phyloP scores from a whole-genome alignment of 2,888 invertebrate species.

The Petrolisthes manimaculis region DNA sequence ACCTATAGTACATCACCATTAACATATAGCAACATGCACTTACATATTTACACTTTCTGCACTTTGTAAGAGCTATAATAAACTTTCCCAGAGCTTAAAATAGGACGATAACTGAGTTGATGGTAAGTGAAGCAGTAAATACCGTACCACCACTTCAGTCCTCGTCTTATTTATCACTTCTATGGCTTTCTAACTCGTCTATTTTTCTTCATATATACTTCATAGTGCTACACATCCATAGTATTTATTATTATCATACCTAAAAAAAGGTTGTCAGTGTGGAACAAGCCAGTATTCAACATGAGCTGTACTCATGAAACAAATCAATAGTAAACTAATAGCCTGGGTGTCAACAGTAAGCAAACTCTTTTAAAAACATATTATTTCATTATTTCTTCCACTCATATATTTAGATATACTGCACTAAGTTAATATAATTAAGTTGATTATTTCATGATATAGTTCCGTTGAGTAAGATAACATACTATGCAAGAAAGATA shows the following conservation, averaged over 20 bases:
- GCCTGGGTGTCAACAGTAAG: slow-evolving; percentile 48
- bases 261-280: slow-evolving; percentile 39
- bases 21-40: too few species aligned
- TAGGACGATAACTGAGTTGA: too few species aligned
- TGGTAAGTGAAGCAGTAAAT: neutral
- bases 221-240: neutral
- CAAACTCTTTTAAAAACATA: slow-evolving; percentile 38
- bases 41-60: too few species aligned
- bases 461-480: too few species aligned
- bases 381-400: neutral
- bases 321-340: slow-evolving; percentile 55
- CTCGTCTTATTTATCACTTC: neutral
- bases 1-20: too few species aligned
- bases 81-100: too few species aligned
- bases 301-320: slow-evolving; percentile 34
- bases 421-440: too few species aligned
- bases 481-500: neutral
- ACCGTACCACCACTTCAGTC: neutral
- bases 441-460: too few species aligned
- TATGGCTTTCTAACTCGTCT: neutral
- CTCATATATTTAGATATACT: neutral
- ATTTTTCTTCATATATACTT: neutral
- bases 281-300: slow-evolving; percentile 16
- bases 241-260: slow-evolving; percentile 34
- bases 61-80: too few species aligned